phyloP scores from a whole-genome alignment of 35 echinoderm and acorn worm species.

The Apostichopus japonicus region DNA sequence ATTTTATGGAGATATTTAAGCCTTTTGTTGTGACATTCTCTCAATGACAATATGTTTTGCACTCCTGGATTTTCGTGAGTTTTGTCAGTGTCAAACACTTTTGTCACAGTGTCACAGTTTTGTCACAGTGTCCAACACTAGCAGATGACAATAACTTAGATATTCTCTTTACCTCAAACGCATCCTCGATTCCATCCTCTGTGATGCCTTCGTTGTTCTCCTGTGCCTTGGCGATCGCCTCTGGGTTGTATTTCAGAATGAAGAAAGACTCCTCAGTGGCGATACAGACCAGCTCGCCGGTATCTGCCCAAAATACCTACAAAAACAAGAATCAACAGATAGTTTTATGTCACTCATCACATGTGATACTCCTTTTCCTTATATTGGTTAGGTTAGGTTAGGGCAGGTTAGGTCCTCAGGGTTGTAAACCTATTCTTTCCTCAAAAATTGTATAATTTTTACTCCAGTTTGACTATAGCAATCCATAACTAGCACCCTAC shows the following conservation, averaged over 20 bases:
- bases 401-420: no score
- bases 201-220: conserved; percentile 92
- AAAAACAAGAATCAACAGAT: not conserved
- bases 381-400: no score
- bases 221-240: conserved; percentile 82
- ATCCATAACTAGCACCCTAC: no score
- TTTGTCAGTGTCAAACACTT: no score
- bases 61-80: no score
- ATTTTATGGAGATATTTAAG: no score
- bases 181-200: conserved; percentile 97
- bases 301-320: conserved; percentile 95
- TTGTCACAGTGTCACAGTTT: no score
- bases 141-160: not conserved
- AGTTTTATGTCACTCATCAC: not conserved
- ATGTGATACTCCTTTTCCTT: no score
- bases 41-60: not conserved
- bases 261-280: conserved; percentile 98
- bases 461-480: no score
- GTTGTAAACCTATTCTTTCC: no score
- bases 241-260: conserved; percentile 83
- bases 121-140: not conserved
- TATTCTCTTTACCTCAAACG: conserved; percentile 80
- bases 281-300: conserved; percentile 93
- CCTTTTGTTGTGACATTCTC: not conserved
- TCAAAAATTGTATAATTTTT: no score